Evolutionary conservation across 1,140 invertebrate species (phyloP).

Genomic region (Stenopsyche tienmushanensis): DNA sequence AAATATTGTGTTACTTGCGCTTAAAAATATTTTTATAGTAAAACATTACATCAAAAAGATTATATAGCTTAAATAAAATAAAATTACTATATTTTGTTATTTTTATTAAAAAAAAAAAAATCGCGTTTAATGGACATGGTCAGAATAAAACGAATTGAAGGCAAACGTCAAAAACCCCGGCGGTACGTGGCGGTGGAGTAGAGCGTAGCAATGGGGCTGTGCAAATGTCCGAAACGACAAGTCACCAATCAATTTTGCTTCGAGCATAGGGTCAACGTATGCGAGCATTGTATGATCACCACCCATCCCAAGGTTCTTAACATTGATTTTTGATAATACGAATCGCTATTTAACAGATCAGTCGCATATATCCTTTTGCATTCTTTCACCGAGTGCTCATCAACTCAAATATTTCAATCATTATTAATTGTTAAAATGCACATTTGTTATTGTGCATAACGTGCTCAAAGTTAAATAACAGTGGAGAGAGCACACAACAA

Average conservation of each 20-base stretch:
- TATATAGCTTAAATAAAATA: slow-evolving; percentile 20
- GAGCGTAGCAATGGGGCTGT: slow-evolving; percentile 80
- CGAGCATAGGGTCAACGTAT: slow-evolving; percentile 97
- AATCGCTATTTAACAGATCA: background rate
- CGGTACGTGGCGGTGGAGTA: background rate
- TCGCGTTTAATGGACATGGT: background rate
- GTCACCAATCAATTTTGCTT: slow-evolving; percentile 99
- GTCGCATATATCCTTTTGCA: too few relatives aligned
- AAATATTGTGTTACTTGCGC: too few relatives aligned
- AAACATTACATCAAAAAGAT: too few relatives aligned
- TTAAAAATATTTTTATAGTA: too few relatives aligned
- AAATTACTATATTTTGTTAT: background rate
- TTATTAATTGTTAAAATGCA: too few relatives aligned
- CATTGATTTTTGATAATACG: too few relatives aligned
- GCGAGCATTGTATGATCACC: slow-evolving; percentile 95
- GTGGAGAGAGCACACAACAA: too few relatives aligned
- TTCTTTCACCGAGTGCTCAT: too few relatives aligned
- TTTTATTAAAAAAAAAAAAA: background rate
- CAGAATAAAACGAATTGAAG: too few relatives aligned
- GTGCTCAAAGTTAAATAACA: too few relatives aligned
- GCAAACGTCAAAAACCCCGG: background rate
- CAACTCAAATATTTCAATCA: too few relatives aligned
- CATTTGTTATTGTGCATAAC: too few relatives aligned
- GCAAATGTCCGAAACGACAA: slow-evolving; percentile 94
- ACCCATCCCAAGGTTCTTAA: slow-evolving; percentile 88